Percentiles rank a stretch among this genome's conserved stretches.
These are phyloP conservation scores for Melanocharis versteri DNA, from an alignment of 2,113 vertebrate species.

Conservation along the genomic window DNA sequence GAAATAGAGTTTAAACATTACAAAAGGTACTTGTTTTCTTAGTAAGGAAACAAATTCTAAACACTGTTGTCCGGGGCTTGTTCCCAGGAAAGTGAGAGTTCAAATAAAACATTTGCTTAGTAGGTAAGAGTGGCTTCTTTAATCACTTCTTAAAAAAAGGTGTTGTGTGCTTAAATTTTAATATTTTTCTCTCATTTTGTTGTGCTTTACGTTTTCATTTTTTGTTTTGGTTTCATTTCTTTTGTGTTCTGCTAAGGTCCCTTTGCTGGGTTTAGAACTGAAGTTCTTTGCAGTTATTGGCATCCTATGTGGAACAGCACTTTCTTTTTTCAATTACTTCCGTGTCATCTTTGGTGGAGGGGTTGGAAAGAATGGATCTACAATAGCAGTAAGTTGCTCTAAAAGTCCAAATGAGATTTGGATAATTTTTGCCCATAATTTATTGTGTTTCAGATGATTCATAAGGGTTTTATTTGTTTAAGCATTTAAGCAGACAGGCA, in stretches of 20 bases:
- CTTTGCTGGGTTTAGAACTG: conserved; percentile 81
- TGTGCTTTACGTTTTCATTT: neutral
- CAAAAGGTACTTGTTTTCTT: neutral
- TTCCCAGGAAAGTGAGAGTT: neutral
- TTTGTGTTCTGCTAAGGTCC: conserved; percentile 73
- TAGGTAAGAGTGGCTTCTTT: neutral
- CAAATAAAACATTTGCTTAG: neutral
- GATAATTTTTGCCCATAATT: neutral
- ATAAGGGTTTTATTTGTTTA: neutral
- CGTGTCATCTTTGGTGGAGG: conserved; percentile 91
- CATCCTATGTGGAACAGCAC: conserved; percentile 84
- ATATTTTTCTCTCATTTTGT: neutral
- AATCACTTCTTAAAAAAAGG: neutral
- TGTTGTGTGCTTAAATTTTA: neutral
- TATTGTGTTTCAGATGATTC: neutral
- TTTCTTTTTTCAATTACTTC: conserved; percentile 93
- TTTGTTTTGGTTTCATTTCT: neutral
- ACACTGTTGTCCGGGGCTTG: neutral
- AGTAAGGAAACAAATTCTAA: neutral
- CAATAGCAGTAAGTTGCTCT: conserved; percentile 86
- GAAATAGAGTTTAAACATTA: neutral
- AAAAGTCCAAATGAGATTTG: neutral
- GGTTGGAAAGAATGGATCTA: conserved; percentile 95
- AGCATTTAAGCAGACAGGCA: neutral
- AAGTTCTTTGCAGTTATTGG: conserved; percentile 84